These are phyloP conservation scores for Meloidogyne hapla DNA, from an alignment of 1,140 invertebrate genomes.

Conservation along the genomic window DNA sequence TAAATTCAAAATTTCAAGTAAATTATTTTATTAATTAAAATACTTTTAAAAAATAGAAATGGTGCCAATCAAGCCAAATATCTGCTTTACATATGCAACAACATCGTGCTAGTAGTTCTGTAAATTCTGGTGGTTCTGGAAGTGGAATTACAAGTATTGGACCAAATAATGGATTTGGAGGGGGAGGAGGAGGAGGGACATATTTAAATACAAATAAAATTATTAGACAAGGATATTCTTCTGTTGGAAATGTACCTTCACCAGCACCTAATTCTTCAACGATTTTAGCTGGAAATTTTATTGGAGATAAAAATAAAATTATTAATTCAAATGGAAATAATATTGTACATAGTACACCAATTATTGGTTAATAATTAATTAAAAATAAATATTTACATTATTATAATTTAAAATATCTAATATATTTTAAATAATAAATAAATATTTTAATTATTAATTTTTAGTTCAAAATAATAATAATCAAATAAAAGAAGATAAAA, in stretches of 20 bases:
- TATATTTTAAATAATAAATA: constrained; percentile 7
- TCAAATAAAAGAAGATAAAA: constrained; percentile 14
- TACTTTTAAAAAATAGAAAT: no score
- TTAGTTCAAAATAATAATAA: constrained; percentile 4
- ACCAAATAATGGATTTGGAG: neutral
- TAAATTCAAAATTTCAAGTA: constrained; percentile 70
- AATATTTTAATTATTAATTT: neutral
- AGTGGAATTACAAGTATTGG: constrained; percentile 12
- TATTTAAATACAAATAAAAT: no score
- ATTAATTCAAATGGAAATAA: constrained; percentile 33
- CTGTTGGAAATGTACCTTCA: constrained; percentile 34
- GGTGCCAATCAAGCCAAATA: constrained; percentile 65
- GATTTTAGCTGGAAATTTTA: constrained; percentile 18
- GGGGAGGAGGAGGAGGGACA: no score
- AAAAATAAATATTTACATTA: no score
- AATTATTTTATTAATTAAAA: no score
- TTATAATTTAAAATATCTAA: no score
- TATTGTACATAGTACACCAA: constrained; percentile 48
- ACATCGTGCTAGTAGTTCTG: constrained; percentile 26
- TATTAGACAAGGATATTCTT: constrained; percentile 23
- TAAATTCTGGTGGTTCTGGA: constrained; percentile 41
- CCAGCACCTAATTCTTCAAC: constrained; percentile 35
- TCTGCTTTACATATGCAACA: constrained; percentile 29
- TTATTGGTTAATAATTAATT: no score
- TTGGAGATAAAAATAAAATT: neutral